A percentile compares a stretch with the other conserved stretches of the same genome.
These are phyloP conservation scores for Oxyura jamaicensis DNA, from an alignment of 2,113 vertebrate genomes.

Conservation along the genomic window DNA sequence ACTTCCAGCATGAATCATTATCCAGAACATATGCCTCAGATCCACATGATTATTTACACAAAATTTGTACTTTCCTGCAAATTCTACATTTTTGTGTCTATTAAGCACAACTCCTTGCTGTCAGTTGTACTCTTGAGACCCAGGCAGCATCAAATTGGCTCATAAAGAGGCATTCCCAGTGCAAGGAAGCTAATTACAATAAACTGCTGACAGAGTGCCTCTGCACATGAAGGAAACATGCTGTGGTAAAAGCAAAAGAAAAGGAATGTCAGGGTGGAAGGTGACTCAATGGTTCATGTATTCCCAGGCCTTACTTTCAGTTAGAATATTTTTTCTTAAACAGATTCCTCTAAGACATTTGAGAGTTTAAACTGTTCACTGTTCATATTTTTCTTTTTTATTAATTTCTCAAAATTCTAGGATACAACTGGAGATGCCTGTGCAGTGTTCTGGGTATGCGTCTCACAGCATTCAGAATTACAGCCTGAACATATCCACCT, in stretches of 20 bases:
- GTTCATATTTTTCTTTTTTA: neutral
- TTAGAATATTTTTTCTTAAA: neutral
- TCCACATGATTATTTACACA: neutral
- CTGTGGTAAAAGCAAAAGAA: neutral
- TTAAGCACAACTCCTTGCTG: neutral
- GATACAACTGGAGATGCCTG: rapidly evolving
- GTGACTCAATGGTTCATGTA: neutral
- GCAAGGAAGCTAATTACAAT: neutral
- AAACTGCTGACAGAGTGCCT: neutral
- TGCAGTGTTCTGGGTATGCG: neutral
- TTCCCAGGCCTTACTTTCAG: neutral
- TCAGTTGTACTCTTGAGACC: neutral
- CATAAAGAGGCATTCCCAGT: neutral
- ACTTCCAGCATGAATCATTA: neutral
- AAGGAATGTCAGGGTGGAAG: neutral
- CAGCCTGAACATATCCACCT: neutral
- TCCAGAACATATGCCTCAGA: neutral
- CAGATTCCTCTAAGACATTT: neutral
- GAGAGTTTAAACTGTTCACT: neutral
- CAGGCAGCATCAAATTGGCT: neutral
- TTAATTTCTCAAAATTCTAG: neutral
- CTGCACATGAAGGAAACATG: neutral
- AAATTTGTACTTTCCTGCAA: neutral
- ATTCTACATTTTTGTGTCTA: neutral
- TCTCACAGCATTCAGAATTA: neutral